Percentiles rank a stretch among this genome's conserved stretches.
phyloP scores from a whole-genome alignment of 2,888 invertebrate genomes.

The Taphrorychus bicolor region DNA sequence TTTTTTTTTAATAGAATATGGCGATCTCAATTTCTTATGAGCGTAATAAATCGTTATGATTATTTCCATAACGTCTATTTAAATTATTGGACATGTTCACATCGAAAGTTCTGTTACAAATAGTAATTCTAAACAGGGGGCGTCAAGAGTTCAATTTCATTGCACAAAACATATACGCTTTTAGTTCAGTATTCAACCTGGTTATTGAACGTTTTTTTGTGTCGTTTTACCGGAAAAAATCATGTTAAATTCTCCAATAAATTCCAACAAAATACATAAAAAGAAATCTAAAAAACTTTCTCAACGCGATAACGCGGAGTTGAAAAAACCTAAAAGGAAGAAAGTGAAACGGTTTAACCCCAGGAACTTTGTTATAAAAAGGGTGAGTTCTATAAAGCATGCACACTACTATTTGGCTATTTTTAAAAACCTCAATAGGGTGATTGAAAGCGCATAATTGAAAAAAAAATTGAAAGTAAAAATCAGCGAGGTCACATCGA shows the following conservation, averaged over 20 bases:
- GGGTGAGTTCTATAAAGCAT: conserved; percentile 34
- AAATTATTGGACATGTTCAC: too few relatives aligned
- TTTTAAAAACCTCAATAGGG: too few relatives aligned
- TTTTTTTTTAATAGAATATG: too few relatives aligned
- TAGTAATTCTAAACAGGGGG: neutral
- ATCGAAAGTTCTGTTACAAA: neutral
- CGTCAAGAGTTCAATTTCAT: conserved; percentile 8
- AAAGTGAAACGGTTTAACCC: conserved; percentile 22
- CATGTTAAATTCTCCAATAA: neutral
- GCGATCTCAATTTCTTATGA: too few relatives aligned
- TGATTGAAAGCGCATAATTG: too few relatives aligned
- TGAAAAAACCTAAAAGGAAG: conserved; percentile 9
- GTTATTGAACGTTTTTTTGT: neutral
- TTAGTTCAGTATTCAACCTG: neutral
- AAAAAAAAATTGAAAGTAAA: too few relatives aligned
- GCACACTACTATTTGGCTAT: too few relatives aligned
- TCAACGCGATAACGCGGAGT: conserved; percentile 2
- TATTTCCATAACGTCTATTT: too few relatives aligned
- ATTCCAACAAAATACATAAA: neutral
- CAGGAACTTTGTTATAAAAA: conserved; percentile 27
- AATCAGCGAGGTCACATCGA: too few relatives aligned
- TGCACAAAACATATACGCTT: neutral
- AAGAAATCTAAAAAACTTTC: conserved; percentile 6
- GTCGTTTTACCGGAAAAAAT: neutral
- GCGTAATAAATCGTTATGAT: too few relatives aligned